Conservation (phyloP, 2,888 invertebrate genomes). For the Apodemia duryi region DNA sequence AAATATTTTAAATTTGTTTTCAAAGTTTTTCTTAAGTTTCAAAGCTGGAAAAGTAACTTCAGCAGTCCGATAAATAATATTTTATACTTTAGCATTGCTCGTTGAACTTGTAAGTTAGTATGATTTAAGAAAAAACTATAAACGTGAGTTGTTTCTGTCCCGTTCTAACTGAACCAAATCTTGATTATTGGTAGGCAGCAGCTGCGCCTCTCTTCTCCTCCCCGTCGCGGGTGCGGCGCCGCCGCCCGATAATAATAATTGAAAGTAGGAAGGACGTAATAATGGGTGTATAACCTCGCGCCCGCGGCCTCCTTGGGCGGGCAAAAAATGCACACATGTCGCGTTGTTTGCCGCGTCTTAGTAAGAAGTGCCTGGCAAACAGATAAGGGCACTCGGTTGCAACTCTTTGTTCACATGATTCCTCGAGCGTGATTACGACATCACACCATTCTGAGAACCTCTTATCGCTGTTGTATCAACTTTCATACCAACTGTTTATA, state of each 20-base stretch:
- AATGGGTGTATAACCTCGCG: conserved; percentile 80
- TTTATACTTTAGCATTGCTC: not conserved
- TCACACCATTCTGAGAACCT: conserved; percentile 43
- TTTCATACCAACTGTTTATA: conserved; percentile 29
- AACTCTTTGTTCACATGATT: conserved; percentile 55
- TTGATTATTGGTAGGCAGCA: conserved; percentile 81
- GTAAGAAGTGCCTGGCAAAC: conserved; percentile 53
- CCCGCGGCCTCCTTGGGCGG: conserved; percentile 80
- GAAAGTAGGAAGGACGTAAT: conserved; percentile 80
- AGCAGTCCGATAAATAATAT: conserved; percentile 1
- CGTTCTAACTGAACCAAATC: conserved; percentile 63
- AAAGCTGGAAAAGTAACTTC: not conserved
- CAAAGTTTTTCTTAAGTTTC: conserved; percentile 18
- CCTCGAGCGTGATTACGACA: conserved; percentile 46
- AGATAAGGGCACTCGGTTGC: conserved; percentile 35
- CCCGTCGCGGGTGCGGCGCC: conserved; percentile 72
- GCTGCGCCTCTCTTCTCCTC: conserved; percentile 80
- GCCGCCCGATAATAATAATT: conserved; percentile 79
- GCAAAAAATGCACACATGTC: conserved; percentile 78
- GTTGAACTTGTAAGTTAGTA: not conserved
- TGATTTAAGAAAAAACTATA: not conserved
- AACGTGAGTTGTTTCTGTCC: conserved; percentile 47
- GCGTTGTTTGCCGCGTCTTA: conserved; percentile 49
- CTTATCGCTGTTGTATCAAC: conserved; percentile 46
- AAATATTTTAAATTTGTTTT: conserved; percentile 43